Percentiles rank a stretch among this genome's conserved stretches.
Evolutionary conservation across 2,797 vertebrate species (phyloP).

Genomic region (Pseudomugil tenellus): DNA sequence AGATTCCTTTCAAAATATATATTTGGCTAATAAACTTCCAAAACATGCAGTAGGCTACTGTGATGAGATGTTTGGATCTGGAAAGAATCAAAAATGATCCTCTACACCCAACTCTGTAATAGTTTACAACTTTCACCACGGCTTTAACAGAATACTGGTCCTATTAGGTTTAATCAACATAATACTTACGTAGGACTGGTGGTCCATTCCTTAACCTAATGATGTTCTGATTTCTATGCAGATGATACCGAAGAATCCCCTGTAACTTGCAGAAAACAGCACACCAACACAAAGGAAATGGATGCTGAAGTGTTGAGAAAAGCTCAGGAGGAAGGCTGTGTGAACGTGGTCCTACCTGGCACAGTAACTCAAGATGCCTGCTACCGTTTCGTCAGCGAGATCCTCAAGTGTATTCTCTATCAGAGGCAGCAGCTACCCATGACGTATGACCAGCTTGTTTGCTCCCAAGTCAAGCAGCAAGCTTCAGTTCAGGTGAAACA

Average conservation of each 20-base stretch:
- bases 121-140: background rate
- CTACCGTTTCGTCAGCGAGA: constrained; percentile 91
- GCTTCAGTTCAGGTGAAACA: constrained; percentile 57
- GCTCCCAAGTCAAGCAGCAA: constrained; percentile 82
- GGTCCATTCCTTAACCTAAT: constrained; percentile 19
- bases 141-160: background rate
- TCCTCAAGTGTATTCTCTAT: constrained; percentile 93
- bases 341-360: constrained; percentile 88
- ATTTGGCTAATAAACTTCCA: background rate
- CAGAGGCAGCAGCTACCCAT: constrained; percentile 95
- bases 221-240: constrained; percentile 39
- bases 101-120: too few relatives aligned
- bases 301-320: constrained; percentile 69
- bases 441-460: constrained; percentile 91
- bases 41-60: background rate
- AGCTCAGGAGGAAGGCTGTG: constrained; percentile 73
- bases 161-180: constrained; percentile 15
- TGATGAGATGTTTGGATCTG: background rate
- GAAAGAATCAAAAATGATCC: too few relatives aligned
- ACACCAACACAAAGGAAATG: constrained; percentile 27
- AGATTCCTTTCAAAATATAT: background rate
- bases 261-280: constrained; percentile 21
- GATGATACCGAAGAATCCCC: constrained; percentile 24
- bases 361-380: constrained; percentile 87
- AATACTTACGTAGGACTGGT: background rate